A percentile compares a stretch with the other conserved stretches of the same genome.
phyloP scores from a whole-genome alignment of 2,888 invertebrate species.

The Clepsis dumicolana region DNA sequence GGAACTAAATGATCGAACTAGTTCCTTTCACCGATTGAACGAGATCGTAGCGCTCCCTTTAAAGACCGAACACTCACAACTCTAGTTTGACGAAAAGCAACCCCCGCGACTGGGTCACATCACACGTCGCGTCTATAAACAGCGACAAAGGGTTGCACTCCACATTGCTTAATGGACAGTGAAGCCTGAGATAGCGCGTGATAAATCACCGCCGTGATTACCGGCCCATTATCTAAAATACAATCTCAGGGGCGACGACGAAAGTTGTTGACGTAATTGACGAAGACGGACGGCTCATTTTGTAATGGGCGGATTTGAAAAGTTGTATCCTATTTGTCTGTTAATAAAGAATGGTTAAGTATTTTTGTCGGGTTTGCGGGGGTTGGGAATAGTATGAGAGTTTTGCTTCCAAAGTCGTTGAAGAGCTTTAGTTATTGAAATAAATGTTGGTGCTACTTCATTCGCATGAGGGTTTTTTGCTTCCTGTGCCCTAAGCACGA shows the following conservation, averaged over 20 bases:
- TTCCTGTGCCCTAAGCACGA: too few relatives aligned
- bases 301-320: slow-evolving; percentile 32
- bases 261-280: slow-evolving; percentile 78
- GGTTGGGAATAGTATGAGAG: background rate
- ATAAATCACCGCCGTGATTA: slow-evolving; percentile 85
- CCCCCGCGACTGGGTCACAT: slow-evolving; percentile 33
- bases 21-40: too few relatives aligned
- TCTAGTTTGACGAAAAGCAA: background rate
- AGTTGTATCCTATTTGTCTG: slow-evolving; percentile 22
- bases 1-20: too few relatives aligned
- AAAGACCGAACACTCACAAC: too few relatives aligned
- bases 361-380: background rate
- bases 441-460: too few relatives aligned
- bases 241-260: slow-evolving; percentile 80
- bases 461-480: too few relatives aligned
- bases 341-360: background rate
- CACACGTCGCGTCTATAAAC: slow-evolving; percentile 8
- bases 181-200: slow-evolving; percentile 84
- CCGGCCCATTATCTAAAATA: slow-evolving; percentile 84
- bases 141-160: slow-evolving; percentile 78
- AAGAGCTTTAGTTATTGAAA: too few relatives aligned
- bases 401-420: too few relatives aligned
- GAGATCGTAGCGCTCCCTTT: too few relatives aligned
- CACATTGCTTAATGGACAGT: slow-evolving; percentile 85
- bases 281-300: slow-evolving; percentile 53